phyloP scores from a whole-genome alignment of 2,113 vertebrate genomes.

The Carlito syrichta region DNA sequence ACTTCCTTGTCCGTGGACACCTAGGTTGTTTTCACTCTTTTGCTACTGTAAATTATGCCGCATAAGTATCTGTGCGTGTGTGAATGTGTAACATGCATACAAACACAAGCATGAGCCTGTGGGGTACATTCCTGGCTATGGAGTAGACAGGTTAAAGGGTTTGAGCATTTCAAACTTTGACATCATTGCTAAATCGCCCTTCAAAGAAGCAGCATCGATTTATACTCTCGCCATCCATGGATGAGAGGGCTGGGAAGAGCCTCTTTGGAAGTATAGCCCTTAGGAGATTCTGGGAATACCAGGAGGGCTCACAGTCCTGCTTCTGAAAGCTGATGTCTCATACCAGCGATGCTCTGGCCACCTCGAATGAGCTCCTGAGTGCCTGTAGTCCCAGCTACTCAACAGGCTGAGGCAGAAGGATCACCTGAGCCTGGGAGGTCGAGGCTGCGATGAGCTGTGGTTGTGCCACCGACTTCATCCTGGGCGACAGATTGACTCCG shows the following conservation, averaged over 20 bases:
- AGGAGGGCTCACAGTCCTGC: background rate
- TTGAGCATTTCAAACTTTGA: background rate
- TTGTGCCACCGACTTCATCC: too few species aligned
- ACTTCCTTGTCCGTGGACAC: too few species aligned
- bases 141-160: background rate
- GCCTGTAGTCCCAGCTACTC: too few species aligned
- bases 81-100: background rate
- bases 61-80: background rate
- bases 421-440: too few species aligned
- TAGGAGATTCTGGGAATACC: background rate
- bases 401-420: too few species aligned
- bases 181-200: background rate
- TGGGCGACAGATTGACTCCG: too few species aligned
- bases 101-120: background rate
- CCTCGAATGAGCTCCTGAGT: background rate
- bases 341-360: fast-evolving
- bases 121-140: background rate
- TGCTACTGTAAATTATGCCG: background rate
- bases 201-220: background rate
- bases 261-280: background rate
- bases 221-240: background rate
- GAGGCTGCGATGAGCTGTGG: too few species aligned
- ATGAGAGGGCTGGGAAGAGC: fast-evolving
- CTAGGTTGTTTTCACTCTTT: background rate
- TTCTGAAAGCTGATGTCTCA: background rate